phyloP scores from a whole-genome alignment of 2,113 vertebrate species.

The Porphyrio hochstetteri region DNA sequence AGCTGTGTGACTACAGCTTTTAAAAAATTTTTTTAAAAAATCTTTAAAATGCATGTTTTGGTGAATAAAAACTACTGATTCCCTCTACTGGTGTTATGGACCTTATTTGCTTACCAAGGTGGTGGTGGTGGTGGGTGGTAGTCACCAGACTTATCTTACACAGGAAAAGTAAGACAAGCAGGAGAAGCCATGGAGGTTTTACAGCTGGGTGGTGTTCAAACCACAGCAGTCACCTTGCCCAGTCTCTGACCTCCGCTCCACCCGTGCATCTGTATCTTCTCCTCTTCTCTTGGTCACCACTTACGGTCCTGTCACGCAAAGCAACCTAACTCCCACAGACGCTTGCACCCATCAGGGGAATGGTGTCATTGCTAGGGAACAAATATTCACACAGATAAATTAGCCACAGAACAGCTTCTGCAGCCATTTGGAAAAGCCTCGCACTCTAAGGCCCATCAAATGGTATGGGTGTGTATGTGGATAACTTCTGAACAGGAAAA shows the following conservation, averaged over 20 bases:
- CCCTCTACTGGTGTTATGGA: slow-evolving; percentile 50
- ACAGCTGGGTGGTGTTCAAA: neutral
- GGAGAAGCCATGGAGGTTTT: neutral
- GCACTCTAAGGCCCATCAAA: neutral
- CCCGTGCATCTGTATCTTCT: neutral
- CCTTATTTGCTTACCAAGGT: slow-evolving; percentile 9
- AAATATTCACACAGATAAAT: neutral
- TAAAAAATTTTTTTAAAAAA: neutral
- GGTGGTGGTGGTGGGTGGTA: neutral
- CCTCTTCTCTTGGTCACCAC: neutral
- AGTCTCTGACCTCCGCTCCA: neutral
- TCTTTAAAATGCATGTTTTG: neutral
- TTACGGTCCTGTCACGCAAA: neutral
- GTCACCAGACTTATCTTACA: neutral
- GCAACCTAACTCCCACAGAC: neutral
- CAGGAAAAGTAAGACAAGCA: neutral
- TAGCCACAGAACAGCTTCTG: neutral
- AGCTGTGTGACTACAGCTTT: slow-evolving; percentile 69
- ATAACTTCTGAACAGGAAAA: neutral
- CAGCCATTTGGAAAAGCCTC: neutral
- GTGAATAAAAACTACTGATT: slow-evolving; percentile 64
- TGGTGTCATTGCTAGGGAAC: neutral
- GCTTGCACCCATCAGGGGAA: neutral
- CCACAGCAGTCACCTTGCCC: neutral
- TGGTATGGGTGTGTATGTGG: neutral